Evolutionary conservation across 2,113 vertebrate genomes (phyloP), one percentile per base, ranked within the genome.

Genomic region (Oreamnos americanus): DNA sequence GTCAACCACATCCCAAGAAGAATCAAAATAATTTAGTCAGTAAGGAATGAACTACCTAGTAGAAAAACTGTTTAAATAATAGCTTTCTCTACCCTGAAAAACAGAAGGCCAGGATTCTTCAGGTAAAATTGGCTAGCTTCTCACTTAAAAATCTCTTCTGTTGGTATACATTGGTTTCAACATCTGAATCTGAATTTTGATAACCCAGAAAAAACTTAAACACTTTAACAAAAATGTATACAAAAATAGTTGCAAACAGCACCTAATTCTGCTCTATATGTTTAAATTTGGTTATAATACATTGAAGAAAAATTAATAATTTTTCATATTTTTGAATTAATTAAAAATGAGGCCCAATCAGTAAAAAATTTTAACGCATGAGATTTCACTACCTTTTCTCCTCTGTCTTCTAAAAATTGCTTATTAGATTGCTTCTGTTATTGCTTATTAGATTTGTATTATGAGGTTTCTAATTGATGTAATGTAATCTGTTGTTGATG

Each of bases 81-180:
- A 83, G 5, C 23, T 89, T 26, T 1, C 0, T 43, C 23, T 51
- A 19, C 21, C 6, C 0, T 7, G 0, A 5, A 60, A 96, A 93
- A 47, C 9, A 45, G 23, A 67, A 96, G 10, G 13, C 10, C 11
- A 57, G 4, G 14, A 36, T 33, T 87, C 94, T 92, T 82, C 3
- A 94, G 30, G 9, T 55, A n/a, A 92, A 90, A 64, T 83, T 30
- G 12, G 21, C 2, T 7, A 45, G 23, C 5, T 6, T 3, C 16
- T 87, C 60, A 79, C 17, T 96, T 93, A 53, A 96, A 19, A 96
- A 88, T 55, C 51, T 58, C 1, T 51, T 67, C 39, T 64, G 49
- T 3, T 21, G 96, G 85, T 45, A 83, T 36, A 82, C 87, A 74
- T 60, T 82, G 2, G 1, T 55, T 94, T 78, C 43, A 96, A 21